Evolutionary conservation across 2,888 invertebrate species (phyloP).

Genomic region (Agapetus fuscipes): DNA sequence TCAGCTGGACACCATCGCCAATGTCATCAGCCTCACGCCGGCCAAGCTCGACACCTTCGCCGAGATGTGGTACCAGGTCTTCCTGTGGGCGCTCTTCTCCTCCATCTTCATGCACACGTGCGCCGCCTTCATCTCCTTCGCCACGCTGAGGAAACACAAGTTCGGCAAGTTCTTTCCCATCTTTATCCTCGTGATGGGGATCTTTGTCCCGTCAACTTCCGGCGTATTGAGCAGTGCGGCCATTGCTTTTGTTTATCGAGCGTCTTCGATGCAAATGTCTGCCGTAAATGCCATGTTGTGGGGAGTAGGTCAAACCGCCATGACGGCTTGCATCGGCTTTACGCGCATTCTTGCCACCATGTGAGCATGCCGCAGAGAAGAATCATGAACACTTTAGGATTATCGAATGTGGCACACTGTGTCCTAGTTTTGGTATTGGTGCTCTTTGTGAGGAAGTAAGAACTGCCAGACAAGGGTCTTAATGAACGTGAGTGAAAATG

Average conservation of each 20-base stretch:
- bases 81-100: conserved; percentile 91
- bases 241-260: conserved; percentile 87
- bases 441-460: too few species aligned
- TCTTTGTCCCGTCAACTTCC: conserved; percentile 78
- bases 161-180: conserved; percentile 92
- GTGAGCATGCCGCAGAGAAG: too few species aligned
- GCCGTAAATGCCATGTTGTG: conserved; percentile 88
- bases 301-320: conserved; percentile 88
- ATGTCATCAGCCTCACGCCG: conserved; percentile 58
- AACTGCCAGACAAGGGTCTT: too few species aligned
- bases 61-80: conserved; percentile 97
- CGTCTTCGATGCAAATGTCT: conserved; percentile 81
- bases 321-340: conserved; percentile 84
- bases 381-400: too few species aligned
- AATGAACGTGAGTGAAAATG: too few species aligned
- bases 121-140: conserved; percentile 84
- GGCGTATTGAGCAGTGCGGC: conserved; percentile 86
- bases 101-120: conserved; percentile 88
- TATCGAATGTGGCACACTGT: too few species aligned
- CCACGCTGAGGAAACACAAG: conserved; percentile 85
- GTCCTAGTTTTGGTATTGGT: too few species aligned
- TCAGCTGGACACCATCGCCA: conserved; percentile 58
- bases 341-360: conserved; percentile 88
- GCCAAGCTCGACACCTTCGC: conserved; percentile 60
- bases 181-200: conserved; percentile 79